Base-by-base conservation (phyloP, 2,113 vertebrate species). In the Lagenorhynchus albirostris region DNA sequence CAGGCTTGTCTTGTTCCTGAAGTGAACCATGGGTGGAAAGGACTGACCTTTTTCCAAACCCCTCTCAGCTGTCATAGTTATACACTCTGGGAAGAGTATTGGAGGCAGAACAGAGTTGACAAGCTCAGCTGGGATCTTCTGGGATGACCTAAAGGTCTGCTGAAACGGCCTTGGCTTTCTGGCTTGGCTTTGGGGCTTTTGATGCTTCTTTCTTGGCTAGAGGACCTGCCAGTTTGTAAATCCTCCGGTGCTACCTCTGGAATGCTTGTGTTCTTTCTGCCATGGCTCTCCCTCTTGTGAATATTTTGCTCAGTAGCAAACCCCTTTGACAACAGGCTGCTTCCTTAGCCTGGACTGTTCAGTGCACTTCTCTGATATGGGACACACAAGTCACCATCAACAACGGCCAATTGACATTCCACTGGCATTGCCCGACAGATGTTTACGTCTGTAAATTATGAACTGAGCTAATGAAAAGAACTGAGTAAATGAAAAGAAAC, bases 101-200 rank as follows among this genome's bases (percentile, higher is more conserved):
- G 13, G 77, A 18, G 62, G 38, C 5, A 41, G 53, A 84, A 29
- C 6, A 58, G 26, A 50, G 29, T 44, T 63, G 91, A 36, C 29
- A 65, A 71, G 71, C n/a, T 92, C 53, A 71, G 47, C 80, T 31
- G 86, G 77, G 13, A 50, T 86, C 83, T 87, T 93, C 55, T 76
- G 81, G 44, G 38, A 71, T 93, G 85, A 93, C 93, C 77, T 86
- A 14, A 96, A 97, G 76, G 47, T 77, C 10, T 86, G 33, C 33
- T 44, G 6, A 82, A 47, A 33, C 1, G 25, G 71, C 33, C 13
- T 29, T 5, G 29, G 55, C 94, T 94, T 58, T 89, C 53, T 58
- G 55, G 25, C 44, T 85, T 36, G 60, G 70, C 87, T 60, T n/a
- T n/a, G 21, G 62, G 74, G 47, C 71, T 81, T 91, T 74, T 58